phyloP scores from a whole-genome alignment of 2,797 vertebrate genomes.

The Tragelaphus oryx region DNA sequence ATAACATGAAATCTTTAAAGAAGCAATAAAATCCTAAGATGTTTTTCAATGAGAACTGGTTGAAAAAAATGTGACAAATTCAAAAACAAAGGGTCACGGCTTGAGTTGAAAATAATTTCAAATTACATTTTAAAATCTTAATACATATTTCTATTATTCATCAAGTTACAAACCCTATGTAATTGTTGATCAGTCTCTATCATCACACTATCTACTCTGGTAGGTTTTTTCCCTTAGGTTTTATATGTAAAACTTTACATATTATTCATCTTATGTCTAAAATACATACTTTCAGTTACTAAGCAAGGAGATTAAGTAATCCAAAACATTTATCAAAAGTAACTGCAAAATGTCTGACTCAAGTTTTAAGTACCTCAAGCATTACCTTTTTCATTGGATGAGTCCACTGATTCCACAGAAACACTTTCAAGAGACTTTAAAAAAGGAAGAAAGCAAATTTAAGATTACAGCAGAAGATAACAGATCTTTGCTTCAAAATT shows the following conservation, averaged over 20 bases:
- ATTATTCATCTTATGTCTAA: conserved; percentile 25
- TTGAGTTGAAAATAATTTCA: conserved; percentile 68
- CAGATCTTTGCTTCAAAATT: conserved; percentile 6
- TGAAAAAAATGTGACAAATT: conserved; percentile 79
- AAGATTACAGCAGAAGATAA: conserved; percentile 65
- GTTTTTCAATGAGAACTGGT: conserved; percentile 81
- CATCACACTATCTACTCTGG: background rate
- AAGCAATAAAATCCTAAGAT: conserved; percentile 79
- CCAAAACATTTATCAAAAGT: background rate
- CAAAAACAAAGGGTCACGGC: conserved; percentile 76
- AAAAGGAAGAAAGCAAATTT: conserved; percentile 66
- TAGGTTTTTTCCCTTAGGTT: background rate
- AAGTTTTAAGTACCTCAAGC: conserved; percentile 80
- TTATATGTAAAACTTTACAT: background rate
- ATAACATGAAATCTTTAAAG: conserved; percentile 66
- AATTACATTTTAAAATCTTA: conserved; percentile 6
- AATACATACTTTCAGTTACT: background rate
- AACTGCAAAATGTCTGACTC: background rate
- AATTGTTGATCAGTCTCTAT: conserved; percentile 1
- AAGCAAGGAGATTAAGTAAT: conserved; percentile 20
- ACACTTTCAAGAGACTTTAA: conserved; percentile 95
- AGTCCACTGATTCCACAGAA: conserved; percentile 90
- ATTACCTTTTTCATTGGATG: conserved; percentile 93
- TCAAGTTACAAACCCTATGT: background rate
- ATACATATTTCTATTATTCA: conserved; percentile 22